These are phyloP conservation scores for Dichetophora obliterata DNA, from an alignment of 2,888 invertebrate genomes.

Conservation along the genomic window DNA sequence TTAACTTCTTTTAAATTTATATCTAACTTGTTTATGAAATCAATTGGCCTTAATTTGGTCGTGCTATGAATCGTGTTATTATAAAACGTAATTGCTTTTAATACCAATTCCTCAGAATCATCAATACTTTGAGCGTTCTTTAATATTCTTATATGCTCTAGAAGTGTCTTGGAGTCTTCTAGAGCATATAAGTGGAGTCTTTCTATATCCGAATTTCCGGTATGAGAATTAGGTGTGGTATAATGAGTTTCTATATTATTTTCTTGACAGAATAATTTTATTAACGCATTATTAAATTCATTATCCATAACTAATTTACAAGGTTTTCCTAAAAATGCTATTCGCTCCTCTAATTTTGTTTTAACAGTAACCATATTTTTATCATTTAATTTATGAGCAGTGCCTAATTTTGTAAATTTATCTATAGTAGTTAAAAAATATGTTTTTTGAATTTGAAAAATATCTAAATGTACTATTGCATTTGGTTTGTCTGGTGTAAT, in stretches of 20 bases:
- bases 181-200: conserved; percentile 32
- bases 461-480: conserved; percentile 43
- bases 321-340: conserved; percentile 38
- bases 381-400: conserved; percentile 43
- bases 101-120: conserved; percentile 29
- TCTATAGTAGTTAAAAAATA: conserved; percentile 45
- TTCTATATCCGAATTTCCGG: conserved; percentile 41
- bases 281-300: conserved; percentile 44
- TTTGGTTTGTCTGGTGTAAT: conserved; percentile 40
- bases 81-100: conserved; percentile 29
- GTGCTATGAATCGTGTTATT: conserved; percentile 38
- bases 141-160: conserved; percentile 38
- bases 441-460: conserved; percentile 42
- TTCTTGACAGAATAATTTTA: conserved; percentile 43
- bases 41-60: conserved; percentile 37
- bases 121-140: conserved; percentile 27
- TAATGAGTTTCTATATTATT: too few species aligned
- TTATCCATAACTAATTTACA: conserved; percentile 43
- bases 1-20: conserved; percentile 18
- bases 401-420: conserved; percentile 44
- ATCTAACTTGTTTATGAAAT: conserved; percentile 39
- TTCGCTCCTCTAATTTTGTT: conserved; percentile 41
- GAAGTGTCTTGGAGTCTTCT: too few species aligned
- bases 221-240: conserved; percentile 45
- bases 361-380: conserved; percentile 44